Evolutionary conservation across 2,888 invertebrate species (phyloP), one percentile per base, ranked within the genome.

Genomic region (Meganola albula): DNA sequence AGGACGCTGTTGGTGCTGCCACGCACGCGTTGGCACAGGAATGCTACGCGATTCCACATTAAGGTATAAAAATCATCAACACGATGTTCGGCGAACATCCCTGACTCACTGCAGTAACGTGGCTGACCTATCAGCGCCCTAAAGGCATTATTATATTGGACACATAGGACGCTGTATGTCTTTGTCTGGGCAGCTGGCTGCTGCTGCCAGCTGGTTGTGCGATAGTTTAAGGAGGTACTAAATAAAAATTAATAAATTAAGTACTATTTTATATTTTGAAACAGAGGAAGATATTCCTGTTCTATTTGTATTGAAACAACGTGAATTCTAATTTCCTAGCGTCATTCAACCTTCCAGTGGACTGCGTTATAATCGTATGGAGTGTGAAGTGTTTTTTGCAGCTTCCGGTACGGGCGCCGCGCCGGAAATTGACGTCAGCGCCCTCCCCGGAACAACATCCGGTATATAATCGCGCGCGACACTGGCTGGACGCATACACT

Each of bases 401-500:
- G 62, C 61, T 67, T 73, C 74, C 78, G 68, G 60, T 41, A 44
- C 48, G 48, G 51, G 58, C 63, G 61, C 58, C 50, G 52, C 47
- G 29, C 55, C 69, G 74, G 72, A 75, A 71, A 67, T 70, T 68
- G 65, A 63, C 65, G 72, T 71, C 71, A 68, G 64, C 62, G 58
- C 67, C 67, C 64, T 48, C 53, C 60, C 44, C 58, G 55, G 58
- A 55, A 60, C 70, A 62, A 70, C 69, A 58, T 75, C 76, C 74
- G 67, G 68, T 37, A 62, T 55, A 64, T 71, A 72, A 72, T 70
- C 69, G 54, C 51, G 29, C 43, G 51, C 53, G 63, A 63, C 65
- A 61, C 63, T 68, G 63, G 64, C 63, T 68, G 63, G 64, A 58
- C 68, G 66, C 59, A 58, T 63, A 53, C 47, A 51, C 58, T 62